Percentiles rank a stretch among this genome's conserved stretches.
These are phyloP conservation scores for Aleadryas rufinucha DNA, from an alignment of 2,113 vertebrate genomes.

Conservation along the genomic window DNA sequence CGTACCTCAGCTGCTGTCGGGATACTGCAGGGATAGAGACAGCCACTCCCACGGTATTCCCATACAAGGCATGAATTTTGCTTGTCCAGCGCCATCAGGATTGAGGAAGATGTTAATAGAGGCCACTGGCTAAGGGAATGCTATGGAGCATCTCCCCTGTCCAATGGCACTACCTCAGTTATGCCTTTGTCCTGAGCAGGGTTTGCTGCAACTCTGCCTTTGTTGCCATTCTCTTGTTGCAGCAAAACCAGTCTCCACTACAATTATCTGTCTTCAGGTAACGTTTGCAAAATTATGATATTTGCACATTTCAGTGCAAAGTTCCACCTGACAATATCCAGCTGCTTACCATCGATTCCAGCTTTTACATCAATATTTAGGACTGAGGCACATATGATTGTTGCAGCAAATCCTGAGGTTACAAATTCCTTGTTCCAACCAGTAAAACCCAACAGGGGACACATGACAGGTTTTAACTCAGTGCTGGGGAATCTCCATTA, in stretches of 20 bases:
- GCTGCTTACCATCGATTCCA: background rate
- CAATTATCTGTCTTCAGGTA: background rate
- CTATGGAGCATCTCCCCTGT: background rate
- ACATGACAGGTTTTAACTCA: background rate
- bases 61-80: background rate
- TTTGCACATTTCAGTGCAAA: background rate
- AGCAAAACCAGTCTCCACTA: background rate
- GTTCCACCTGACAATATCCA: background rate
- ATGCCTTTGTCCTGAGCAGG: background rate
- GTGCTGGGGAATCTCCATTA: background rate
- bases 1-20: fast-evolving
- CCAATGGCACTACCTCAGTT: fast-evolving
- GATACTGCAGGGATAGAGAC: background rate
- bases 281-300: background rate
- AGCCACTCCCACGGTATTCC: background rate
- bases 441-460: background rate
- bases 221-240: background rate
- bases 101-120: background rate
- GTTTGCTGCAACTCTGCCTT: background rate
- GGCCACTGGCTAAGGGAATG: background rate
- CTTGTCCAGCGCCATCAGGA: background rate
- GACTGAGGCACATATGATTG: background rate
- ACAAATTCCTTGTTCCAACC: background rate
- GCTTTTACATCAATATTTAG: background rate
- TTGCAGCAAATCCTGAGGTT: background rate